These are phyloP conservation scores for Scaptomyza flava DNA, from an alignment of 2,888 invertebrate genomes.

Conservation along the genomic window DNA sequence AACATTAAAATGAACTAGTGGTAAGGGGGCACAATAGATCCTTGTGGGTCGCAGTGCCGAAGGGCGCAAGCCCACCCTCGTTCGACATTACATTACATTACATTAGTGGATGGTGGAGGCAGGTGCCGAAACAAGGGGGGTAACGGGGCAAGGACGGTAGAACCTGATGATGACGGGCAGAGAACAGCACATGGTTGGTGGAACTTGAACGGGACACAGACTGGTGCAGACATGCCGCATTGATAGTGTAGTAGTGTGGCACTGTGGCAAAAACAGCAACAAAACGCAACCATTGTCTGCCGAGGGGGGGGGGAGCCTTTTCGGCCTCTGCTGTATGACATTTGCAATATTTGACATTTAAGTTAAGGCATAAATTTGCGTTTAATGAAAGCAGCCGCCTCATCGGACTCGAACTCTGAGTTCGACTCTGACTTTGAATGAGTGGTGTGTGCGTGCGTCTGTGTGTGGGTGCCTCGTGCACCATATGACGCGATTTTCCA, in stretches of 20 bases:
- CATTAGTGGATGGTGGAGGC: conserved; percentile 4
- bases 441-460: no score
- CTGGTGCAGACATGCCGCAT: conserved; percentile 44
- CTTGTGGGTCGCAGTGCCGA: no score
- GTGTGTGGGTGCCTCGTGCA: background rate
- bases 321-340: conserved; percentile 53
- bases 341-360: conserved; percentile 80
- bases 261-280: conserved; percentile 15
- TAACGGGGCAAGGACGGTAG: background rate
- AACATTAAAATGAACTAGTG: no score
- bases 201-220: conserved; percentile 30
- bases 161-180: conserved; percentile 27
- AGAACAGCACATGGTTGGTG: conserved; percentile 23
- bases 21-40: no score
- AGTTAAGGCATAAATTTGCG: conserved; percentile 79
- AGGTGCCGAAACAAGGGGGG: conserved; percentile 9
- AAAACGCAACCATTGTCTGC: conserved; percentile 45
- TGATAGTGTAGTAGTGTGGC: conserved; percentile 34
- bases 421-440: background rate
- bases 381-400: conserved; percentile 73
- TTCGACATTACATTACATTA: no score
- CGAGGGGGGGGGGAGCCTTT: conserved; percentile 14
- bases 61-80: no score
- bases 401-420: conserved; percentile 14
- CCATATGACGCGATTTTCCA: conserved; percentile 55